These are phyloP conservation scores for Dioctria rufipes DNA, from an alignment of 2,888 invertebrate species.

Conservation along the genomic window DNA sequence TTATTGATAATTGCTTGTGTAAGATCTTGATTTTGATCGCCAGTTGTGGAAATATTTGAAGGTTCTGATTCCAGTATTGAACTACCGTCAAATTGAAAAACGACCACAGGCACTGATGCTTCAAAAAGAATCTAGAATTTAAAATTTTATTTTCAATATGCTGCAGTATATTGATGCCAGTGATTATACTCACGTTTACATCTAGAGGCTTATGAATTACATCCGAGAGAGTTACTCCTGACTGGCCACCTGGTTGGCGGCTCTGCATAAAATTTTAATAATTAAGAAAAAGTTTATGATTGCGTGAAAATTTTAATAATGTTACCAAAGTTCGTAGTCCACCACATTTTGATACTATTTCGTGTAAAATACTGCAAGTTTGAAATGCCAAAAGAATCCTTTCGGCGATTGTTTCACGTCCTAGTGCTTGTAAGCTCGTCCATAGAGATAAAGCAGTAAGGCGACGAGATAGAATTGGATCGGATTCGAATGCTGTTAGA, in stretches of 20 bases:
- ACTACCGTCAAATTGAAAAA: conserved; percentile 84
- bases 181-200: conserved; percentile 72
- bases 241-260: conserved; percentile 84
- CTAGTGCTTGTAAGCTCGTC: conserved; percentile 83
- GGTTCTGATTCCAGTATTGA: conserved; percentile 62
- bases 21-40: conserved; percentile 61
- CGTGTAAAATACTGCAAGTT: conserved; percentile 75
- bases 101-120: conserved; percentile 86
- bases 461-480: conserved; percentile 72
- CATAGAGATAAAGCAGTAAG: conserved; percentile 87
- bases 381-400: conserved; percentile 84
- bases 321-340: conserved; percentile 82
- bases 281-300: too few relatives aligned
- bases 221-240: conserved; percentile 76
- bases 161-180: not conserved
- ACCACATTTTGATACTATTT: conserved; percentile 74
- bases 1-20: conserved; percentile 62
- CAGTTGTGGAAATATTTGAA: conserved; percentile 61
- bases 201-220: conserved; percentile 77
- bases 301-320: conserved; percentile 50
- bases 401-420: conserved; percentile 80
- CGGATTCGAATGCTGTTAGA: conserved; percentile 70
- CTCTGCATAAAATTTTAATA: conserved; percentile 74
- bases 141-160: not conserved
- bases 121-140: conserved; percentile 75